These are phyloP conservation scores for Girardinichthys multiradiatus DNA, from an alignment of 2,113 vertebrate genomes.

Conservation along the genomic window DNA sequence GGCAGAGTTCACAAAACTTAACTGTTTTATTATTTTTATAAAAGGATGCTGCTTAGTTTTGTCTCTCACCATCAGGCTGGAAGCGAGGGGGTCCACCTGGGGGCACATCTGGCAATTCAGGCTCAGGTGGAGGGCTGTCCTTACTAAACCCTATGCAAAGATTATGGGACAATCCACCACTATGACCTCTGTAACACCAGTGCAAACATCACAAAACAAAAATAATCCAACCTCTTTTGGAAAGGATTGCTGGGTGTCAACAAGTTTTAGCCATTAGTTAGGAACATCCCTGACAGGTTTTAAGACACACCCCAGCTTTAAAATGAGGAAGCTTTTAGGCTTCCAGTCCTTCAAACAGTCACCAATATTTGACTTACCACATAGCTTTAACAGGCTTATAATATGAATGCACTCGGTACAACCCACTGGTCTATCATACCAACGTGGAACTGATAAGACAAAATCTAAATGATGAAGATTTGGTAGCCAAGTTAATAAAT, in stretches of 20 bases:
- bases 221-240: not conserved
- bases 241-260: slow-evolving; percentile 24
- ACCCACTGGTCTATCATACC: not conserved
- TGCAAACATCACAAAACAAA: slow-evolving; percentile 12
- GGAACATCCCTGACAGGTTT: not conserved
- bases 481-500: too few species aligned
- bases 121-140: slow-evolving; percentile 68
- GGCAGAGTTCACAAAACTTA: not conserved
- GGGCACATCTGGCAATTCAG: slow-evolving; percentile 40
- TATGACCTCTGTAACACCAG: slow-evolving; percentile 4
- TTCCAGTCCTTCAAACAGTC: not conserved
- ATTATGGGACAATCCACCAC: not conserved
- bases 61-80: slow-evolving; percentile 68
- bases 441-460: too few species aligned
- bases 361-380: not conserved
- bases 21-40: not conserved
- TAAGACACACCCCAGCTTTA: not conserved
- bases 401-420: not conserved
- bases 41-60: not conserved
- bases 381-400: too few species aligned
- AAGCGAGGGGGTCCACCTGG: slow-evolving; percentile 58
- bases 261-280: slow-evolving; percentile 1
- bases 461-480: too few species aligned
- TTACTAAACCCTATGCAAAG: slow-evolving; percentile 65
- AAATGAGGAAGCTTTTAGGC: not conserved